A percentile compares a stretch with the other conserved stretches of the same genome.
These are phyloP conservation scores for Sceloporus tristichus DNA, from an alignment of 2,113 vertebrate species.

Conservation along the genomic window DNA sequence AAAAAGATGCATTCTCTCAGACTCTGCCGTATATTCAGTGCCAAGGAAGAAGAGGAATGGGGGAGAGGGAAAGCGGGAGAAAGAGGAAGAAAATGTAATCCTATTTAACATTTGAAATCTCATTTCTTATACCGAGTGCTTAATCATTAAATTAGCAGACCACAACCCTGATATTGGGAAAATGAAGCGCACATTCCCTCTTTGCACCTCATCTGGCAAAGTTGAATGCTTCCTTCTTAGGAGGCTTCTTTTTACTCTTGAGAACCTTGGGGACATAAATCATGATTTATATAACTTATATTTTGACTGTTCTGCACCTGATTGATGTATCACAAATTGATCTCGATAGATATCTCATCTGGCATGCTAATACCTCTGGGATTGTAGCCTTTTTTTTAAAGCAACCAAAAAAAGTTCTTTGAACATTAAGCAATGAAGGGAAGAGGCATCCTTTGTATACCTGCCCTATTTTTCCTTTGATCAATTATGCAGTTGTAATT, in stretches of 20 bases:
- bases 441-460: not conserved
- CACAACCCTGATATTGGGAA: not conserved
- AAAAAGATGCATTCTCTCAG: too few species aligned
- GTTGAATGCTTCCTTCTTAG: not conserved
- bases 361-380: constrained; percentile 31
- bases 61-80: not conserved
- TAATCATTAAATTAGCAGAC: not conserved
- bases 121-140: not conserved
- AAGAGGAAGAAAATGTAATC: not conserved
- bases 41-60: not conserved
- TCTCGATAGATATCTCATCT: constrained; percentile 16
- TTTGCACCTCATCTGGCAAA: not conserved
- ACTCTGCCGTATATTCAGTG: not conserved
- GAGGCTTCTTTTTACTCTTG: not conserved
- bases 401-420: constrained; percentile 3
- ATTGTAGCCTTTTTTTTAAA: not conserved
- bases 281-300: not conserved
- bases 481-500: constrained; percentile 28
- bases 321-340: not conserved
- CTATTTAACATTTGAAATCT: not conserved
- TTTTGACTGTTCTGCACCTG: not conserved
- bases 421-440: not conserved
- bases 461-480: not conserved
- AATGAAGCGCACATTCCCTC: not conserved
- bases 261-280: not conserved